Percentiles rank a stretch among this genome's conserved stretches.
These are phyloP conservation scores for Tolmerus cingulatus DNA, from an alignment of 2,888 invertebrate genomes.

Conservation along the genomic window DNA sequence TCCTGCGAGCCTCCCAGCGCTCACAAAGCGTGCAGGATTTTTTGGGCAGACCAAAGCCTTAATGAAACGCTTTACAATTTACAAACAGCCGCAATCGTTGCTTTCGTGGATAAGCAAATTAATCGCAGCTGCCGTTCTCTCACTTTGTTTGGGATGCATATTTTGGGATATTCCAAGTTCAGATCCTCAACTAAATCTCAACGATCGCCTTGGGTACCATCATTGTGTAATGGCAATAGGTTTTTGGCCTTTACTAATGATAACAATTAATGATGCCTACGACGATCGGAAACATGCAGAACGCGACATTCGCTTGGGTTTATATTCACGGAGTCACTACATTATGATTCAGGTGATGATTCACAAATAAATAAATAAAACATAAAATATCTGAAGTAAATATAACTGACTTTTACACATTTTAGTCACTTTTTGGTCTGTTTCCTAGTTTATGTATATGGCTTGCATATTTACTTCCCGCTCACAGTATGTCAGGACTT, in stretches of 20 bases:
- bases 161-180: slow-evolving; percentile 88
- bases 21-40: slow-evolving; percentile 71
- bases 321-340: slow-evolving; percentile 82
- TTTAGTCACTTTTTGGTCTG: slow-evolving; percentile 79
- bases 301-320: slow-evolving; percentile 79
- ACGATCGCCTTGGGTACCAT: slow-evolving; percentile 86
- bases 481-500: slow-evolving; percentile 86
- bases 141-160: slow-evolving; percentile 83
- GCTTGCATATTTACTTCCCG: slow-evolving; percentile 85
- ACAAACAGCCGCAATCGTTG: slow-evolving; percentile 85
- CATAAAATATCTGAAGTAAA: not conserved
- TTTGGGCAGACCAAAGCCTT: slow-evolving; percentile 76
- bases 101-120: slow-evolving; percentile 81
- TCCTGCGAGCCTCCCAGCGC: slow-evolving; percentile 77
- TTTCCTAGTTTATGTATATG: slow-evolving; percentile 82
- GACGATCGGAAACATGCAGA: slow-evolving; percentile 72
- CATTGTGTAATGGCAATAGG: slow-evolving; percentile 81
- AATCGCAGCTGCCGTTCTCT: slow-evolving; percentile 81
- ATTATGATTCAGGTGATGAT: slow-evolving; percentile 74
- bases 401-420: not conserved
- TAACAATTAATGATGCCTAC: slow-evolving; percentile 64
- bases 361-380: not conserved
- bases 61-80: slow-evolving; percentile 68
- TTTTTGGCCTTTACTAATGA: slow-evolving; percentile 79
- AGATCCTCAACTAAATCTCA: slow-evolving; percentile 75